Base-by-base conservation (phyloP, 2,888 invertebrate genomes). In the Plemyria rubiginata region DNA sequence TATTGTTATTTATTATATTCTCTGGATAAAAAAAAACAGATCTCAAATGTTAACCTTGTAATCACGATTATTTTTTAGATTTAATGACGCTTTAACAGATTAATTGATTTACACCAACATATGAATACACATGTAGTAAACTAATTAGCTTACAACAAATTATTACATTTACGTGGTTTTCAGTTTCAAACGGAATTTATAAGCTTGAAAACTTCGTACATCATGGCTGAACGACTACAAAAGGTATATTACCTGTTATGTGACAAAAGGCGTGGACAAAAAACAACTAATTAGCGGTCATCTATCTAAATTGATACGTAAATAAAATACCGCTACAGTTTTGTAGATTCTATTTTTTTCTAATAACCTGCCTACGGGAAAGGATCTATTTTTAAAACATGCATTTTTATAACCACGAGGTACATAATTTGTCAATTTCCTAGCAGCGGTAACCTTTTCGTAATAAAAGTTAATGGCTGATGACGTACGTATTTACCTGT, bases 381-480 rank as follows among this genome's bases (percentile, higher is more conserved):
- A 50, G 32, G 15, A 15, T 29, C 49, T 50, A 50, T 50, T 50
- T 15, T 36, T 50, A 50, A 13, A 2, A 15, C 32, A 36, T 45
- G 16, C 36, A 36, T 50, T 36, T 45, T 45, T 45, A 45, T 49
- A 49, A 15, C 9, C 15, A 11, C 32, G 50, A 50, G 7, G 50
- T 32, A 3, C 6, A 32, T 32, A 11, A 32, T 50, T 36, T 36
- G 32, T 11, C n/a, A 49, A 13, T 29, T 49, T 29, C 49, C 28
- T 28, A 48, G 12, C 49, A 13, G 49, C 32, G 12, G 13, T 49
- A 49, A 49, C 13, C 5, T 32, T 48, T 15, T 49, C n/a, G 13
- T 49, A 29, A 13, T 49, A 49, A 49, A 43, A 16, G 15, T 16
- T 45, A 45, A 45, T 45, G 16, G 45, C n/a, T n/a, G n/a, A 9